Base-by-base conservation (phyloP, 1,140 invertebrate species). In the Penaeus vannamei region DNA sequence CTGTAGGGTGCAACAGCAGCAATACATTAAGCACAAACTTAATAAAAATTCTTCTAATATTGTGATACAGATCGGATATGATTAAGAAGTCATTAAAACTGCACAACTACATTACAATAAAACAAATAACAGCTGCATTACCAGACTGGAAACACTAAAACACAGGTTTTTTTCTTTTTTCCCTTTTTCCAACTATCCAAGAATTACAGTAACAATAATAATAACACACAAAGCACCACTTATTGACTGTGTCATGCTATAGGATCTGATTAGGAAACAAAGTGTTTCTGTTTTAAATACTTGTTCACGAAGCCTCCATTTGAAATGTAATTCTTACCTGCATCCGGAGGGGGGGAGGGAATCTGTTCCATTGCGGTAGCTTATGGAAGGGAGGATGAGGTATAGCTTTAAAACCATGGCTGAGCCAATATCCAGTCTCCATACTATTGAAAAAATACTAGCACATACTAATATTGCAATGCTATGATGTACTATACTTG, bases 301-400 rank as follows among this genome's bases (percentile, higher is more conserved):
- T n/a, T 46, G 79, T 53, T 81, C 60, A 81, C 20, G 53, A 81
- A 81, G 79, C 79, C 60, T 59, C 79, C 79, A 36, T 23, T 53
- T 59, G 42, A 81, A 7, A 53, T 26, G 46, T 7, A 26, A 81
- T 17, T 66, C 83, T 85, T 85, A 85, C 84, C 84, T 85, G 64
- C 46, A 14, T 85, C 84, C n/a, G 84, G 84, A 60, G 66, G 84
- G 84, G 84, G 84, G 84, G 84, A 77, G 36, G 84, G 46, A 29
- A 85, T 76, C 69, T 85, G 66, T 36, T 85, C 84, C 84, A 22
- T 85, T 64, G 46, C 42, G 83, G 62, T 46, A 69, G 84, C 84
- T 76, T 85, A 76, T 66, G 42, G 84, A 59, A 59, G 84, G 36
- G 84, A 59, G 66, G 76, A 79, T 23, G 32, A 36, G 53, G 53